These are phyloP conservation scores for Orius insidiosus DNA, from an alignment of 1,140 invertebrate genomes.

Conservation along the genomic window DNA sequence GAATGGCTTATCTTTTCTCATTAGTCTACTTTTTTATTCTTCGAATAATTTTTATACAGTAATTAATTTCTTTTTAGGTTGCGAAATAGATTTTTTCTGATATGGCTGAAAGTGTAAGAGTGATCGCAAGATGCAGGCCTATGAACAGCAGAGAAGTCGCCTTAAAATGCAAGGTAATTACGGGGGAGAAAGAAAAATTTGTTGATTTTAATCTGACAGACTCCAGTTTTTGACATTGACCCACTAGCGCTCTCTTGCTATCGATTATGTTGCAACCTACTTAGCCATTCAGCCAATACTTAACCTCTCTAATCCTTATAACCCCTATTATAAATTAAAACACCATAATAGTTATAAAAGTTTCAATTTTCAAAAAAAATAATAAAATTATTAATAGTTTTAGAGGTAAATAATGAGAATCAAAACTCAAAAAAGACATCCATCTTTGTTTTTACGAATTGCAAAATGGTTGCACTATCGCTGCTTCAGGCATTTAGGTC, in stretches of 20 bases:
- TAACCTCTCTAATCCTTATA: too few species aligned
- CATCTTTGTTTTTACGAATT: too few species aligned
- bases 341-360: too few species aligned
- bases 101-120: conserved; percentile 67
- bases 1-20: not conserved
- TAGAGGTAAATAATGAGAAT: too few species aligned
- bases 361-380: too few species aligned
- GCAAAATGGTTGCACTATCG: too few species aligned
- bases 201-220: too few species aligned
- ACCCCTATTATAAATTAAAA: too few species aligned
- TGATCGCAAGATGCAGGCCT: conserved; percentile 80
- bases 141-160: conserved; percentile 61
- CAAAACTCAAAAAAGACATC: too few species aligned
- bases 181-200: too few species aligned
- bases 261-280: not conserved
- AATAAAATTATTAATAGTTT: too few species aligned
- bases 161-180: conserved; percentile 52
- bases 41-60: not conserved
- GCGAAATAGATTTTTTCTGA: not conserved
- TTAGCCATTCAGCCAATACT: not conserved
- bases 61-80: not conserved
- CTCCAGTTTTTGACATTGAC: not conserved
- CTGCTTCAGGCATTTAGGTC: too few species aligned
- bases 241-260: not conserved
- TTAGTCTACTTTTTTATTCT: not conserved